Base-by-base conservation (phyloP, 1,140 invertebrate species). In the Drosophila nikananu region DNA sequence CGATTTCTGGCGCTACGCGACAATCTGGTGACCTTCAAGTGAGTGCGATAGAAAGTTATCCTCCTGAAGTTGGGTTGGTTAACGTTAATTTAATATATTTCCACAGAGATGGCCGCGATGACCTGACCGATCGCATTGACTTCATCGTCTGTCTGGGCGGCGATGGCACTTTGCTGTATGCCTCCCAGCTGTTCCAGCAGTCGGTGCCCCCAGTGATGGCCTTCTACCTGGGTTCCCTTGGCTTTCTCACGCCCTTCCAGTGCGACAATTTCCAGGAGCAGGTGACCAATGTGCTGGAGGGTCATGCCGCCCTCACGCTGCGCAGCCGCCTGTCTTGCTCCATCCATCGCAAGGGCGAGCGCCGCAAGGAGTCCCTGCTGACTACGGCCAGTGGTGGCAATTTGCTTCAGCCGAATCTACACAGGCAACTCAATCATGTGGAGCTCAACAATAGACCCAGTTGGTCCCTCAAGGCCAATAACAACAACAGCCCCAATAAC, bases 151-250 rank as follows among this genome's bases (percentile, higher is more conserved):
- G 98, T 87, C 93, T 99, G 15, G 98, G 98, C 4, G 98, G 98
- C 17, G 98, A 99, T 93, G 98, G 98, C n/a, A 99, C 98, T 0
- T 93, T 99, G 1, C 93, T 99, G 0, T 98, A 99, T 92, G 98
- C 98, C 49, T 98, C 97, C 83, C 96, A 98, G 15, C 93, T 99
- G 23, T 99, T 99, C 87, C 95, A 99, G 95, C 96, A 98, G 95
- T 98, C 97, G n/a, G 98, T 99, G 48, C 98, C 98, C 39, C 98
- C 98, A 9, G 97, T 99, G 10, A 99, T 99, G 98, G 98, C 98
- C 54, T 99, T 99, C 94, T 98, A 99, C 93, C 95, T 99, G 68
- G 98, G 98, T 21, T 99, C 98, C 2, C 94, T 99, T 32, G 98
- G 98, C 1, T 99, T 99, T 93, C 95, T 99, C 1, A 99, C 98